Conservation (phyloP, 2,888 invertebrate species). For the Apotomis betuletana region DNA sequence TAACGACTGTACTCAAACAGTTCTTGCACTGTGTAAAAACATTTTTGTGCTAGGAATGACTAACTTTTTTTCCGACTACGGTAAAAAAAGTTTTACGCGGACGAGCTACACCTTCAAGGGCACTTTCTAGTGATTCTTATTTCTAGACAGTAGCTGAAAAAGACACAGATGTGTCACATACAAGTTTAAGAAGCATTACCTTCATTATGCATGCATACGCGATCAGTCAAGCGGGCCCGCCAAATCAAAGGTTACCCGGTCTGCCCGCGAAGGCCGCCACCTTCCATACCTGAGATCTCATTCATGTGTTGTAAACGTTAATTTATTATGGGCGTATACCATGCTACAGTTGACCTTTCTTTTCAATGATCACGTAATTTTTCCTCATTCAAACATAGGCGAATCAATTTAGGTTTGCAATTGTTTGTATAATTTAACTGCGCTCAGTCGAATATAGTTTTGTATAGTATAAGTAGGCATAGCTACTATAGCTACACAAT, state of each 20-base stretch:
- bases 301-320: slow-evolving; percentile 20
- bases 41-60: too few species aligned
- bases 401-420: neutral
- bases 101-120: too few species aligned
- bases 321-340: neutral
- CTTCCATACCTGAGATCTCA: slow-evolving; percentile 42
- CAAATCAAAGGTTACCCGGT: slow-evolving; percentile 44
- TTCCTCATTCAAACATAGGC: slow-evolving; percentile 10
- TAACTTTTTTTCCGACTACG: too few species aligned
- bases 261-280: slow-evolving; percentile 43
- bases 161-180: neutral
- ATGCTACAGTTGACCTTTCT: slow-evolving; percentile 7
- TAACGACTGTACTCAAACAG: too few species aligned
- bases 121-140: too few species aligned
- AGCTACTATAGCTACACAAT: neutral
- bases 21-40: too few species aligned
- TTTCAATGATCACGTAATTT: slow-evolving; percentile 19
- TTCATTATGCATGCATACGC: slow-evolving; percentile 1
- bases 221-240: slow-evolving; percentile 33
- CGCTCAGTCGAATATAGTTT: slow-evolving; percentile 1
- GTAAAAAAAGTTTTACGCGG: too few species aligned
- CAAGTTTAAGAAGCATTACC: neutral
- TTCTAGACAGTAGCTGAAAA: too few species aligned
- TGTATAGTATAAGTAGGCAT: neutral
- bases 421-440: slow-evolving; percentile 22